Base-by-base conservation (phyloP, 1,140 invertebrate species). In the Euura saliciscinereae region DNA sequence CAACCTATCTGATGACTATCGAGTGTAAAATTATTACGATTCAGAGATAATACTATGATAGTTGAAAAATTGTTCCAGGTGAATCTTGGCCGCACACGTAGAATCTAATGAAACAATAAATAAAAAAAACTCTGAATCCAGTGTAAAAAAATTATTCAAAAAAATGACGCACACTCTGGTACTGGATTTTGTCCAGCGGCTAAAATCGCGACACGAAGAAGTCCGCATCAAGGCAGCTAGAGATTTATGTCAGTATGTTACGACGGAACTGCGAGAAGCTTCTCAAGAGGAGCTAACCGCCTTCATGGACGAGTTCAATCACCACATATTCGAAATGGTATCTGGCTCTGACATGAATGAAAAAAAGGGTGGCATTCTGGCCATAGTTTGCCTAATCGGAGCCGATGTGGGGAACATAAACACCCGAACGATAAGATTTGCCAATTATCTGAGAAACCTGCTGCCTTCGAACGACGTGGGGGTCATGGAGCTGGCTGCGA, bases 251-350 rank as follows among this genome's bases (percentile, higher is more conserved):
- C 91, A 95, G 68, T 98, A 96, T 88, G 95, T 98, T 1, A 96
- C 95, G 82, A 97, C 95, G 6, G 97, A 99, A 79, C 85, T 99
- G 11, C 90, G 96, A 10, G 97, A 98, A 87, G 93, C 96, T 51
- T 94, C 96, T n/a, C 91, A 94, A 66, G 97, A 98, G 80, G 96
- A 98, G 80, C 91, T 98, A 70, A 94, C 93, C 28, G 88, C 91
- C 44, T 98, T 99, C 83, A 93, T 99, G 85, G 97, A 99, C 84
- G 95, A 97, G 73, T 98, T 99, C 80, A 98, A 98, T 84, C 94
- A 97, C 84, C 94, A 98, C 79, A 98, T 99, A 74, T 97, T 96
- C 86, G 95, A 97, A 83, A 97, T 99, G 96, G 96, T 98, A 2
- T 97, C 95, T 4, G 95, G 95, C 75, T 92, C 93, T 44, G 97